A percentile compares a stretch with the other conserved stretches of the same genome.
These are phyloP conservation scores for Stenodema calcarata DNA, from an alignment of 2,888 invertebrate species.

Conservation along the genomic window DNA sequence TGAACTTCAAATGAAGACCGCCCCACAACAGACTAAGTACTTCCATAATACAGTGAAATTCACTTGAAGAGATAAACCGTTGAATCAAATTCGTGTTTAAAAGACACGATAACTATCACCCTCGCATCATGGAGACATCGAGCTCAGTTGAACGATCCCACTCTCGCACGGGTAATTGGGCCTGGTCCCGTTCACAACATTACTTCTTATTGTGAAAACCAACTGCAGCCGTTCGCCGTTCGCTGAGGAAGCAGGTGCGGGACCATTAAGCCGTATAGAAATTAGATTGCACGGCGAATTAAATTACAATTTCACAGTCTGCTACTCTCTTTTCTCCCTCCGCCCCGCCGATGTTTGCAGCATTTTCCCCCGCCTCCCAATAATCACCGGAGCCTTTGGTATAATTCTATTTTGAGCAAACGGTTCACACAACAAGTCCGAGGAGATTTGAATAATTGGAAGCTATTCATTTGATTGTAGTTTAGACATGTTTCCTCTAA, in stretches of 20 bases:
- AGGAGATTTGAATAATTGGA: not conserved
- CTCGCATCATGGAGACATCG: not conserved
- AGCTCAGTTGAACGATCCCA: not conserved
- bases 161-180: too few species aligned
- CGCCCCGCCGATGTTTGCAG: not conserved
- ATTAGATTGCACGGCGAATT: conserved; percentile 22
- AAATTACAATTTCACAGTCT: conserved; percentile 31
- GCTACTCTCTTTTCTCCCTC: conserved; percentile 14
- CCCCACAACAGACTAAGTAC: too few species aligned
- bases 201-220: not conserved
- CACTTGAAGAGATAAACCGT: too few species aligned
- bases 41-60: too few species aligned
- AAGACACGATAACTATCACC: too few species aligned
- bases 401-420: not conserved
- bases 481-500: too few species aligned
- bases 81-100: too few species aligned
- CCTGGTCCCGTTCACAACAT: not conserved
- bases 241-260: not conserved
- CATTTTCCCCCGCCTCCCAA: conserved; percentile 3
- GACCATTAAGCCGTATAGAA: conserved; percentile 15
- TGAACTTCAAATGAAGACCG: too few species aligned
- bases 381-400: not conserved
- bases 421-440: not conserved
- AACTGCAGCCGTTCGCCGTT: not conserved
- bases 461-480: too few species aligned